These are phyloP conservation scores for Anseranas semipalmata DNA, from an alignment of 2,113 vertebrate species.

Conservation along the genomic window DNA sequence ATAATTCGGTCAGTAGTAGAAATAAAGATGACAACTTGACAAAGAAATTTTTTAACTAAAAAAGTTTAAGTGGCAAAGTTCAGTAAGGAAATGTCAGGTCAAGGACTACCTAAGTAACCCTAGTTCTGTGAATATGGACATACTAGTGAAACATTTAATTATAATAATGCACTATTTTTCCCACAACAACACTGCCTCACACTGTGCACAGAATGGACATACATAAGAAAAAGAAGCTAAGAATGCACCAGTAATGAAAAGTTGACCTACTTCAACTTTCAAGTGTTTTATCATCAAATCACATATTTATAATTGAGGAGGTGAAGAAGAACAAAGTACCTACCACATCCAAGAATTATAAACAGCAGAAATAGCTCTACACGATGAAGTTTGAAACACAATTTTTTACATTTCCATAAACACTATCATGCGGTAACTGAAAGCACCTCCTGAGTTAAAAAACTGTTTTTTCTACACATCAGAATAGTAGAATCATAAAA, in stretches of 20 bases:
- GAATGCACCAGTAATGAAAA: neutral
- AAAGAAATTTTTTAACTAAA: neutral
- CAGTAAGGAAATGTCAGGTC: neutral
- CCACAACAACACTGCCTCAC: neutral
- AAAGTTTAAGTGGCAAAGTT: neutral
- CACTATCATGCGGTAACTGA: neutral
- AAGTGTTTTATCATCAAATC: neutral
- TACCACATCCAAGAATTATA: neutral
- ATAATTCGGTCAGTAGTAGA: neutral
- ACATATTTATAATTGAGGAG: neutral
- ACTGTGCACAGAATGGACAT: neutral
- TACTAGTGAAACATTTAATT: neutral
- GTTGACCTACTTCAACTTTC: neutral
- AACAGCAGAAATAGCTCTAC: neutral
- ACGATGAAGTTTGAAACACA: neutral
- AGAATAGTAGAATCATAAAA: neutral
- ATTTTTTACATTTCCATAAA: neutral
- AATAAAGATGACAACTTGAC: neutral
- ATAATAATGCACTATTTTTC: neutral
- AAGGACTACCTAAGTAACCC: neutral
- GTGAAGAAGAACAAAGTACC: neutral
- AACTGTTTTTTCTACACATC: neutral
- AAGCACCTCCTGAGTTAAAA: neutral
- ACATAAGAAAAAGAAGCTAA: neutral
- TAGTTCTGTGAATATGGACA: neutral